phyloP scores from a whole-genome alignment of 2,888 invertebrate genomes.

The Leptarthrus brevirostris region DNA sequence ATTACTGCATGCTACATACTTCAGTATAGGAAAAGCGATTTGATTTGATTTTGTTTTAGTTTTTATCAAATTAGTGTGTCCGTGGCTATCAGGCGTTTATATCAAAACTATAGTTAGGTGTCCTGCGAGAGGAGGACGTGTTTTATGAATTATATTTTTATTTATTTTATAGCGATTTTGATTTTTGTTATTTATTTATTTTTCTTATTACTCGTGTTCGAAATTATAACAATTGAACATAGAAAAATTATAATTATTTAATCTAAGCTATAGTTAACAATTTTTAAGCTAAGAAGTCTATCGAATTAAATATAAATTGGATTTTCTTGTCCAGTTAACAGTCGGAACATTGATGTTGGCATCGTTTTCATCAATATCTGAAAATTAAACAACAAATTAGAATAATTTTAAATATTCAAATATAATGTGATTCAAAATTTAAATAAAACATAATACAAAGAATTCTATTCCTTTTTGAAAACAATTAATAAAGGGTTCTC shows the following conservation, averaged over 20 bases:
- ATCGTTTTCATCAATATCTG: slow-evolving; percentile 99
- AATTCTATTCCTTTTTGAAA: no score
- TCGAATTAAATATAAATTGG: slow-evolving; percentile 92
- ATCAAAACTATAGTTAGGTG: slow-evolving; percentile 48
- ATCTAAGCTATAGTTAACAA: slow-evolving; percentile 48
- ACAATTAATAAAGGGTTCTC: no score
- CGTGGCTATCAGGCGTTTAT: slow-evolving; percentile 44
- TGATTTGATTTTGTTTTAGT: slow-evolving; percentile 39
- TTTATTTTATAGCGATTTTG: slow-evolving; percentile 23
- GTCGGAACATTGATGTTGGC: slow-evolving; percentile 99
- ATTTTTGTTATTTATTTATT: slow-evolving; percentile 6
- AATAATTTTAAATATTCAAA: no score
- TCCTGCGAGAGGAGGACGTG: slow-evolving; percentile 43
- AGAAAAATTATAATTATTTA: slow-evolving; percentile 22
- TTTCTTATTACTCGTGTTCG: slow-evolving; percentile 4
- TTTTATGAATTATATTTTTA: slow-evolving; percentile 23
- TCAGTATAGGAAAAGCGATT: slow-evolving; percentile 43
- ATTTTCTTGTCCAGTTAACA: slow-evolving; percentile 98
- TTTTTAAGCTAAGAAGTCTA: slow-evolving; percentile 42
- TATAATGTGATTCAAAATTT: no score
- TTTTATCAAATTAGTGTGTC: slow-evolving; percentile 42
- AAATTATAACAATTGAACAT: slow-evolving; percentile 19
- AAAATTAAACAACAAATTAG: neutral
- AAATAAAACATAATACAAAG: no score
- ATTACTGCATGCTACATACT: slow-evolving; percentile 41